phyloP scores from a whole-genome alignment of 2,113 vertebrate species.

The Geococcyx californianus region DNA sequence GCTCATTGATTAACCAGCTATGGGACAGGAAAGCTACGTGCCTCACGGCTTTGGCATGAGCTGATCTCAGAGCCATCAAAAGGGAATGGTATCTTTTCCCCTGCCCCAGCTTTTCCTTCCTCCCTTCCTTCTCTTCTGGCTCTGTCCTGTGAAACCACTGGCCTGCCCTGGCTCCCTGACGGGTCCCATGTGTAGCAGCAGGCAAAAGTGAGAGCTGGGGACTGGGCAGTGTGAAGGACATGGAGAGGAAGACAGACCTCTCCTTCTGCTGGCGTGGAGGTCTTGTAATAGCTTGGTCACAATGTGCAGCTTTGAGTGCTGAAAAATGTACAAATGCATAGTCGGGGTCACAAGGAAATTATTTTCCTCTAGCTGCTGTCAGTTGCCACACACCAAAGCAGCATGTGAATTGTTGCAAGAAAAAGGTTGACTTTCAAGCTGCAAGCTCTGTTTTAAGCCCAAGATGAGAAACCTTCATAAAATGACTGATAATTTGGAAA shows the following conservation, averaged over 20 bases:
- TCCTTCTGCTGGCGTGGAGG: neutral
- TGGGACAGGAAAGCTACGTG: neutral
- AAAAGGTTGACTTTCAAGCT: neutral
- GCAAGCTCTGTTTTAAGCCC: fast-evolving
- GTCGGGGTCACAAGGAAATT: neutral
- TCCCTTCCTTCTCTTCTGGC: neutral
- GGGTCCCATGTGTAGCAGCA: fast-evolving
- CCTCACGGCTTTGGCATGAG: neutral
- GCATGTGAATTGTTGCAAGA: neutral
- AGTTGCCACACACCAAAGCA: neutral
- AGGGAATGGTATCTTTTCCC: neutral
- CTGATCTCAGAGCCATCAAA: neutral
- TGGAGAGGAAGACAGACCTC: neutral
- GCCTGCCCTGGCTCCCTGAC: neutral
- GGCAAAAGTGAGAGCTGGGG: neutral
- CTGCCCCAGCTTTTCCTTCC: neutral
- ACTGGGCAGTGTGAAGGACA: neutral
- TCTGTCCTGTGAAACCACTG: neutral
- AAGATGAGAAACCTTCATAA: neutral
- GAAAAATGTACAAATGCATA: neutral
- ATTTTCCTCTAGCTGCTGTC: neutral
- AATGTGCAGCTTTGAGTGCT: neutral
- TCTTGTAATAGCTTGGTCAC: neutral
- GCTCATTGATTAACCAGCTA: neutral
- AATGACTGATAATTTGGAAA: neutral